Conservation (phyloP, 1,140 invertebrate genomes). For the Riptortus pedestris region DNA sequence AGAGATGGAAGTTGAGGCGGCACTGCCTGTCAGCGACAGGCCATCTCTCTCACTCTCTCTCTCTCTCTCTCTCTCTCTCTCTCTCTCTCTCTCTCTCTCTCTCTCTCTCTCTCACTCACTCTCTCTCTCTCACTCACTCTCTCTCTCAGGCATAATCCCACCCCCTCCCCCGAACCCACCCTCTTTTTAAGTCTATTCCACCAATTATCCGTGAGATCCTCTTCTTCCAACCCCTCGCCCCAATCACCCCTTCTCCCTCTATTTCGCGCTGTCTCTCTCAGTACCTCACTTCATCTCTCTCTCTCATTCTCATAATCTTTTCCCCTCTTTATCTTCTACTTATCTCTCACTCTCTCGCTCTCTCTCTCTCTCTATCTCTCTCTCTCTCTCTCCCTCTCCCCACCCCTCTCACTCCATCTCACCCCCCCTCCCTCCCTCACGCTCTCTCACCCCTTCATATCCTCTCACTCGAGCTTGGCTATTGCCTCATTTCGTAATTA, state of each 20-base stretch:
- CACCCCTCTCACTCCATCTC: background rate
- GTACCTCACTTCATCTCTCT: background rate
- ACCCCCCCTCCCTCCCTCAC: too few species aligned
- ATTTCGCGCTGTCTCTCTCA: background rate
- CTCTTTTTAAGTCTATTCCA: background rate
- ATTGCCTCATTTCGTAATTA: background rate
- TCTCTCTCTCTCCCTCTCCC: background rate
- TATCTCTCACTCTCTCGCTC: background rate
- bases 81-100: background rate
- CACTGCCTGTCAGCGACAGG: too few species aligned
- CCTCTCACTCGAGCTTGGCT: background rate
- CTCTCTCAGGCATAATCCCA: background rate
- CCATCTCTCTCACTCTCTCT: conserved; percentile 7
- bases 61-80: conserved; percentile 7
- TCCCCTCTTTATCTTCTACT: background rate
- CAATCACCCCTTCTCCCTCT: background rate
- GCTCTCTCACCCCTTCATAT: background rate
- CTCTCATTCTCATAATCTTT: background rate
- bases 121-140: background rate
- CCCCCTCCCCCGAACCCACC: background rate
- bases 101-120: background rate
- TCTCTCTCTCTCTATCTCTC: background rate
- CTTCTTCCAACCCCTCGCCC: too few species aligned
- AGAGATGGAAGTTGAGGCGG: too few species aligned
- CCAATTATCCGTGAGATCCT: too few species aligned